Conservation (phyloP, 1,140 invertebrate genomes). For the Anoplophora glabripennis region DNA sequence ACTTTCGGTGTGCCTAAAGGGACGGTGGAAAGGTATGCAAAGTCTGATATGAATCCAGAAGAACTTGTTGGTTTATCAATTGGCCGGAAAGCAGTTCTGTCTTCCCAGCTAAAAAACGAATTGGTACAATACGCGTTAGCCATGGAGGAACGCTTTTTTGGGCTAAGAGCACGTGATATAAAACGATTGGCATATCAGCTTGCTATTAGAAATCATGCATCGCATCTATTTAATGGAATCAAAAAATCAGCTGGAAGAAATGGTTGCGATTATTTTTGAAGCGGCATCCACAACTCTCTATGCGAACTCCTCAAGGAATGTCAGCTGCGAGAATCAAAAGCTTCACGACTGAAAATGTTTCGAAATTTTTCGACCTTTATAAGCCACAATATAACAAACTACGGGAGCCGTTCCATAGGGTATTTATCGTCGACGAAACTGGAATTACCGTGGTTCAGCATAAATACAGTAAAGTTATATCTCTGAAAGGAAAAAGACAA, state of each 20-base stretch:
- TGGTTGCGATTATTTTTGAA: slow-evolving; percentile 4
- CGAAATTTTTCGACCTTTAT: slow-evolving; percentile 41
- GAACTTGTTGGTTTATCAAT: background rate
- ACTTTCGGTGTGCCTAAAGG: slow-evolving; percentile 9
- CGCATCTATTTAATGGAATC: slow-evolving; percentile 7
- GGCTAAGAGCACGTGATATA: background rate
- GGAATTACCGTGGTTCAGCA: slow-evolving; percentile 41
- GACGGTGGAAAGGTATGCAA: slow-evolving; percentile 2
- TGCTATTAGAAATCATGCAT: background rate
- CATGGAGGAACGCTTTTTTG: slow-evolving; percentile 11
- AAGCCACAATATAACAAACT: slow-evolving; percentile 33
- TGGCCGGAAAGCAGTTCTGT: slow-evolving; percentile 1
- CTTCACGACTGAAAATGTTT: slow-evolving; percentile 39
- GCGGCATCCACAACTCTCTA: slow-evolving; percentile 8
- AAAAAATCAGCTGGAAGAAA: slow-evolving; percentile 3
- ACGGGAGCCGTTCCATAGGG: slow-evolving; percentile 32
- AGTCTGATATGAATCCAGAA: slow-evolving; percentile 3
- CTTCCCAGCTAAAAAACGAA: slow-evolving; percentile 1
- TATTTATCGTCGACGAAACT: slow-evolving; percentile 34
- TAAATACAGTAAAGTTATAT: slow-evolving; percentile 49
- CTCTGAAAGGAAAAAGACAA: slow-evolving; percentile 47
- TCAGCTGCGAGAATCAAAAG: slow-evolving; percentile 34
- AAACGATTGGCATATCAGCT: slow-evolving; percentile 6
- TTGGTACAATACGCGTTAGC: slow-evolving; percentile 1
- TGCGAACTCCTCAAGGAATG: slow-evolving; percentile 34